Percentiles rank a stretch among this genome's conserved stretches.
phyloP scores from a whole-genome alignment of 2,888 invertebrate genomes.

The Phania funesta region DNA sequence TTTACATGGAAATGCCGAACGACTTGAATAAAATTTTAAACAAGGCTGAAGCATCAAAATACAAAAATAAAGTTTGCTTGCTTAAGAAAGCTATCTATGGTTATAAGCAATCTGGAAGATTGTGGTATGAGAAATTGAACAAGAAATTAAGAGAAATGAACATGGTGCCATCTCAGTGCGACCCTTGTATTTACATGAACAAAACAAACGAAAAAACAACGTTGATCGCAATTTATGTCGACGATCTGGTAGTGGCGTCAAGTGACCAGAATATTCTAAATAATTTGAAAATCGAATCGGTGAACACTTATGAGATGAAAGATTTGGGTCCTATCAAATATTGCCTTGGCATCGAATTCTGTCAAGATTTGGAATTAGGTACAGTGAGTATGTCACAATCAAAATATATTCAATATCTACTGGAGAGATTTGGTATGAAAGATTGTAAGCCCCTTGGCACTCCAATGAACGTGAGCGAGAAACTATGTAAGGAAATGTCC shows the following conservation, averaged over 20 bases:
- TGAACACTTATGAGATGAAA: conserved; percentile 52
- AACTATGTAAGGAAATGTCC: conserved; percentile 49
- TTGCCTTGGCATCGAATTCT: conserved; percentile 60
- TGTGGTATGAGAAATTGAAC: conserved; percentile 68
- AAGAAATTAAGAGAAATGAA: conserved; percentile 61
- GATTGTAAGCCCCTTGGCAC: conserved; percentile 50
- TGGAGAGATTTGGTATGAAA: conserved; percentile 46
- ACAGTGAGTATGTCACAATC: conserved; percentile 31
- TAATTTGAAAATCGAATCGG: conserved; percentile 28
- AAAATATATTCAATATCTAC: conserved; percentile 46
- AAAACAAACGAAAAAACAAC: too few relatives aligned
- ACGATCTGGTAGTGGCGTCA: conserved; percentile 41
- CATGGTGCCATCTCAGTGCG: too few relatives aligned
- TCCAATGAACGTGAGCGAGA: conserved; percentile 48
- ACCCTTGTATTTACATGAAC: too few relatives aligned
- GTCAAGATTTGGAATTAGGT: conserved; percentile 19
- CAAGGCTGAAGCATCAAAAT: conserved; percentile 21
- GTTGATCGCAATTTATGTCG: conserved; percentile 58
- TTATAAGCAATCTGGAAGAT: conserved; percentile 65
- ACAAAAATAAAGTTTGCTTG: conserved; percentile 58
- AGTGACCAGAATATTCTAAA: conserved; percentile 41
- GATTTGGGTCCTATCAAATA: conserved; percentile 49
- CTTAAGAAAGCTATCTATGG: conserved; percentile 68
- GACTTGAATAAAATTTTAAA: conserved; percentile 46
- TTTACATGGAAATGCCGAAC: conserved; percentile 66